Evolutionary conservation across 2,888 invertebrate species (phyloP).

Genomic region (Nomada fucata): DNA sequence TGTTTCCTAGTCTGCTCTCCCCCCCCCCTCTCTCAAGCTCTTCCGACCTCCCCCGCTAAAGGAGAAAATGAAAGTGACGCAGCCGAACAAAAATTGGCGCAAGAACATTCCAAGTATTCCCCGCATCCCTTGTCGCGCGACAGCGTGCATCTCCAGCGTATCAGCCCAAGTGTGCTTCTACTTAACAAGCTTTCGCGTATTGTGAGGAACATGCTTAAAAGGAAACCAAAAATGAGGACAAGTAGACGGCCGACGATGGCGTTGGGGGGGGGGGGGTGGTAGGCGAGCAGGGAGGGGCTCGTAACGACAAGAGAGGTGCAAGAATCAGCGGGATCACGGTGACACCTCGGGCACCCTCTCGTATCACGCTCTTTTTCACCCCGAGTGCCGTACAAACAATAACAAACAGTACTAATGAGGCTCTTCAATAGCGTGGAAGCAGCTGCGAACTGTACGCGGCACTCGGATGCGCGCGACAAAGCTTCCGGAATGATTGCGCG

Average conservation of each 20-base stretch:
- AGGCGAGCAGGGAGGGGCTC: slow-evolving; percentile 54
- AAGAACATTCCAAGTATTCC: slow-evolving; percentile 42
- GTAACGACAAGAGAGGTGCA: slow-evolving; percentile 75
- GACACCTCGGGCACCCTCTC: slow-evolving; percentile 83
- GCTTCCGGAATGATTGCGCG: slow-evolving; percentile 70
- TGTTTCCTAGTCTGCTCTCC: no score
- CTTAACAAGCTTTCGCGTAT: slow-evolving; percentile 84
- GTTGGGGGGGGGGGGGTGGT: slow-evolving; percentile 32
- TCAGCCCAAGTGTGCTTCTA: slow-evolving; percentile 82
- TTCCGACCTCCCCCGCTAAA: no score
- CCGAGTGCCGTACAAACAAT: slow-evolving; percentile 81
- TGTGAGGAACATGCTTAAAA: slow-evolving; percentile 83
- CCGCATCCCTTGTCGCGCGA: slow-evolving; percentile 54
- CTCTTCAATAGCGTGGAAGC: slow-evolving; percentile 81
- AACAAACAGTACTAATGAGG: slow-evolving; percentile 84
- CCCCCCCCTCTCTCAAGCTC: no score
- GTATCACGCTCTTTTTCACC: slow-evolving; percentile 79
- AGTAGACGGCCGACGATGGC: slow-evolving; percentile 73
- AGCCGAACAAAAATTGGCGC: slow-evolving; percentile 53
- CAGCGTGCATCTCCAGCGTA: slow-evolving; percentile 68
- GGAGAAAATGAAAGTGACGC: background rate
- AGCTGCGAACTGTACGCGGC: slow-evolving; percentile 58
- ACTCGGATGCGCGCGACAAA: slow-evolving; percentile 71
- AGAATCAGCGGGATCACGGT: slow-evolving; percentile 83
- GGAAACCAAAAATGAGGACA: slow-evolving; percentile 84